Evolutionary conservation across 35 echinoderm and acorn worm genomes (phyloP), one percentile per base, ranked within the genome.

Genomic region (Ophiothrix spiculata): DNA sequence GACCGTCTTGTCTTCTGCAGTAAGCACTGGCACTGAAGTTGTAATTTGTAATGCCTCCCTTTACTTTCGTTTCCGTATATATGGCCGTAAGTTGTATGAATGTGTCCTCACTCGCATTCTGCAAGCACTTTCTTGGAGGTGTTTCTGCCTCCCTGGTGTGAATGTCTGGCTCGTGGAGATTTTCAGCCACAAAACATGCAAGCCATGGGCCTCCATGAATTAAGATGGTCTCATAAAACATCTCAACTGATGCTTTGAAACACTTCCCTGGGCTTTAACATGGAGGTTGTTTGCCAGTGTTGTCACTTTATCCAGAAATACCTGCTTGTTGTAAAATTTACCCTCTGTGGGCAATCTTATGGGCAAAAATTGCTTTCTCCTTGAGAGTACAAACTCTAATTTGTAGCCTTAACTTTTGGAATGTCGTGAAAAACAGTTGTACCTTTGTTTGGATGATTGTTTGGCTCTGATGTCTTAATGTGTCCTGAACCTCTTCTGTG

Each of bases 1-100:
- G 11, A 32, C 37, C 40, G 80, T 82, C 39, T 82, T 39, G 31
- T 82, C 80, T 49, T 82, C 80, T 2, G 38, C 19, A 15, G 45
- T 45, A 19, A 45, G 38, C 10, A 39, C 38, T 31, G 42, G 42
- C 40, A 82, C 31, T 2, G 8, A 39, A 25, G 1, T 1, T 34
- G 38, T n/a, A n/a, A n/a, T n/a, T n/a, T n/a, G n/a, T 40, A 8
- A 82, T 82, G 45, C 31, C 49, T 42, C 1, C 28, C 49, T 39
- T 82, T 6, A 12, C 14, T 33, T 82, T 82, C 31, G 42, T 23
- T 46, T 45, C 42, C 38, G n/a, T 56, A 32, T 82, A 82, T 2
- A 82, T 82, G 1, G 3, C 10, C 14, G 80, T 34, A 1, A 82
- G 6, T 12, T 40, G 31, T 31, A 12, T 33, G 45, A 82, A 82